phyloP scores from a whole-genome alignment of 2,113 vertebrate genomes.

The Thamnaconus septentrionalis region DNA sequence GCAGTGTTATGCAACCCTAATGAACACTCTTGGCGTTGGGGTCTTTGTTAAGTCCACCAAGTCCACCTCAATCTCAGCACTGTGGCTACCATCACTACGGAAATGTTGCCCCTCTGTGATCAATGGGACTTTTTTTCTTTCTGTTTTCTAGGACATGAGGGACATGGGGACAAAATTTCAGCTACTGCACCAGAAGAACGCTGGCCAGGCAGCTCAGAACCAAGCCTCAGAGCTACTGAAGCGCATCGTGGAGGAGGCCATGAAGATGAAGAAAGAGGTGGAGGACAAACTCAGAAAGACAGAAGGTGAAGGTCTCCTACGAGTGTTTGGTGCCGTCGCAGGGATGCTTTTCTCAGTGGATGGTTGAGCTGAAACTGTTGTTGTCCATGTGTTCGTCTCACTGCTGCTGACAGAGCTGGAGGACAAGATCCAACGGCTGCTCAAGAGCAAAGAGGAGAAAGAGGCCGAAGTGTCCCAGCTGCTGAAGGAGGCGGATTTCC shows the following conservation, averaged over 20 bases:
- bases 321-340: too few species aligned
- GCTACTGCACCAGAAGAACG: constrained; percentile 70
- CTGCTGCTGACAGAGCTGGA: constrained; percentile 77
- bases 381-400: neutral
- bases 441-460: constrained; percentile 75
- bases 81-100: neutral
- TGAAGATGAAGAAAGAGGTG: constrained; percentile 72
- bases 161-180: constrained; percentile 67
- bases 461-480: constrained; percentile 72
- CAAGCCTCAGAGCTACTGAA: constrained; percentile 70
- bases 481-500: constrained; percentile 67
- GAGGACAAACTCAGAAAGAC: constrained; percentile 78
- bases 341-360: too few species aligned
- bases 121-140: neutral
- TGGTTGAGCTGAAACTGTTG: neutral
- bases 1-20: too few species aligned
- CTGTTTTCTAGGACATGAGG: constrained; percentile 69
- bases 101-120: neutral
- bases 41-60: too few species aligned
- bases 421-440: constrained; percentile 76
- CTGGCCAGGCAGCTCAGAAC: constrained; percentile 31
- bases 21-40: too few species aligned
- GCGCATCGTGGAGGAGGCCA: constrained; percentile 70
- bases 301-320: constrained; percentile 61
- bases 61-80: neutral